These are phyloP conservation scores for Chrysemys picta DNA, from an alignment of 2,113 vertebrate species.

Conservation along the genomic window DNA sequence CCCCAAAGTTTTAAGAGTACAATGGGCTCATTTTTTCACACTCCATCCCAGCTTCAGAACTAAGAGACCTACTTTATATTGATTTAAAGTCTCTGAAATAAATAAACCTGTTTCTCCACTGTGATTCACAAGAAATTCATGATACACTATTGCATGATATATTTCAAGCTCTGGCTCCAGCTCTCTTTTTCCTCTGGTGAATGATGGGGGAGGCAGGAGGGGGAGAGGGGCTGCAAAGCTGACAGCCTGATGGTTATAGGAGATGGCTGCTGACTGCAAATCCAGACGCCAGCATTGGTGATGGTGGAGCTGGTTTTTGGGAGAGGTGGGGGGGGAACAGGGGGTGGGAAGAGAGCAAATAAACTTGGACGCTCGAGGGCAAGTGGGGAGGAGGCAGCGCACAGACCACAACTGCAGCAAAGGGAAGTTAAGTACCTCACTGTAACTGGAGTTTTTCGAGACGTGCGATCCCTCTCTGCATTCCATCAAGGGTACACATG, in stretches of 20 bases:
- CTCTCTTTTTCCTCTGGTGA: constrained; percentile 83
- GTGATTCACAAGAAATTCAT: constrained; percentile 88
- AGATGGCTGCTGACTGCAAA: constrained; percentile 82
- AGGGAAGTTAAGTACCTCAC: neutral
- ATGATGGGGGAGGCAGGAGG: constrained; percentile 79
- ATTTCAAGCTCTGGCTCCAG: constrained; percentile 81
- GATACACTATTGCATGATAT: constrained; percentile 87
- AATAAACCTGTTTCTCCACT: constrained; percentile 86
- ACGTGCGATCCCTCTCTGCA: neutral
- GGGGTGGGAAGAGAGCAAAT: constrained; percentile 30
- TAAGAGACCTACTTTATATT: constrained; percentile 87
- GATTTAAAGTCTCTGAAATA: constrained; percentile 88
- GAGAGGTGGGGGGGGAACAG: neutral
- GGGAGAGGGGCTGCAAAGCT: constrained; percentile 72
- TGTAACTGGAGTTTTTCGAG: neutral
- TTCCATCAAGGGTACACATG: neutral
- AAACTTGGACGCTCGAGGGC: constrained; percentile 41
- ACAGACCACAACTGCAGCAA: neutral
- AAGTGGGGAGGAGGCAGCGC: neutral
- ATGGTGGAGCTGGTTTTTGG: constrained; percentile 44
- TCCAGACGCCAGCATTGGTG: constrained; percentile 69
- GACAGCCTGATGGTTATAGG: constrained; percentile 80
- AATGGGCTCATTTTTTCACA: constrained; percentile 85
- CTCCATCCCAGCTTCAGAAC: constrained; percentile 85
- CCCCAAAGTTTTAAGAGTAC: constrained; percentile 88